A percentile compares a stretch with the other conserved stretches of the same genome.
phyloP scores from a whole-genome alignment of 1,140 invertebrate genomes.

The Macrobrachium nipponense region DNA sequence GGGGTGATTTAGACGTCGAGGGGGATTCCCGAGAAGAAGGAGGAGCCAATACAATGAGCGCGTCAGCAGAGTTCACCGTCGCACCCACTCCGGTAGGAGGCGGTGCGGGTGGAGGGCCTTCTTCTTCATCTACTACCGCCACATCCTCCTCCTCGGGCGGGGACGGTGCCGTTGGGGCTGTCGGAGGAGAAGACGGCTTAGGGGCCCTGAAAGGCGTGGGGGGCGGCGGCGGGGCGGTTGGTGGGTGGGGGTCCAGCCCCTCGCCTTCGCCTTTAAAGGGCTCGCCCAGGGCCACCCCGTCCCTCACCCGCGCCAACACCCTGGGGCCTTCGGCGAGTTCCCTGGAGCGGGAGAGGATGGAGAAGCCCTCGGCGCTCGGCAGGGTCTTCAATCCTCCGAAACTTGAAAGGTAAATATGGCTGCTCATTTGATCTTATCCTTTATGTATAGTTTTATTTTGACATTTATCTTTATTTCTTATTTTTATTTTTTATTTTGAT shows the following conservation, averaged over 20 bases:
- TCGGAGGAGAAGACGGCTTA: slow-evolving; percentile 30
- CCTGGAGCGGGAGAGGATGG: slow-evolving; percentile 34
- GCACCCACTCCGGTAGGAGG: background rate
- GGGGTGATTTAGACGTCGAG: no score
- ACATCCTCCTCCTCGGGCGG: background rate
- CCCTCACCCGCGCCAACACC: slow-evolving; percentile 51
- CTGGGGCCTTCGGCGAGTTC: slow-evolving; percentile 35
- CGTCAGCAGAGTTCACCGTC: no score
- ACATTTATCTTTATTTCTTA: no score
- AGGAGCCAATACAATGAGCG: no score
- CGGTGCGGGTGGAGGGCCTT: background rate
- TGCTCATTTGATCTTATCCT: no score
- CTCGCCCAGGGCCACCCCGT: slow-evolving; percentile 27
- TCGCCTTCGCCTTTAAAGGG: slow-evolving; percentile 24
- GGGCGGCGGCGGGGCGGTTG: slow-evolving; percentile 12
- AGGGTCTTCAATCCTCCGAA: slow-evolving; percentile 55
- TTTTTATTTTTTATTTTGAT: no score
- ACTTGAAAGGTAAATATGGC: slow-evolving; percentile 45
- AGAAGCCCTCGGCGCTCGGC: slow-evolving; percentile 43
- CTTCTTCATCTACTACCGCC: background rate
- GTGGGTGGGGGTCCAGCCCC: slow-evolving; percentile 14
- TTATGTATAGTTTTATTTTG: no score
- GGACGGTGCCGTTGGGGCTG: slow-evolving; percentile 12
- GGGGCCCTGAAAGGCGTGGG: slow-evolving; percentile 32
- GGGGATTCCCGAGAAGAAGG: no score